Base-by-base conservation (phyloP, 2,113 vertebrate species). In the Leucopsar rothschildi region DNA sequence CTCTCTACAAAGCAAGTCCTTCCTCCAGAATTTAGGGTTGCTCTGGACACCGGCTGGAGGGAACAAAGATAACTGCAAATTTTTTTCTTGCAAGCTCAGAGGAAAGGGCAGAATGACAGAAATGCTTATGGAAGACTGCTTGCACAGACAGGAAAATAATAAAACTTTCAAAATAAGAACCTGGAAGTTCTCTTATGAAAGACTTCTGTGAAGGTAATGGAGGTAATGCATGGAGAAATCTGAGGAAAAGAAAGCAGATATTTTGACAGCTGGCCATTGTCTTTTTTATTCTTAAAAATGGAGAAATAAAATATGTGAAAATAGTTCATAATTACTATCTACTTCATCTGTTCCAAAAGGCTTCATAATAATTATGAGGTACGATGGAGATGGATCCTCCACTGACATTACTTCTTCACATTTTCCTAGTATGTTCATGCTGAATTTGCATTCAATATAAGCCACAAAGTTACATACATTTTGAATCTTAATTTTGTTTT, bases 301-400 rank as follows among this genome's bases (percentile, higher is more conserved):
- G 19, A 28, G 9, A 65, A 61, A 73, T 33, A 37, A 6, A 50
- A 35, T 39, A 56, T 3, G 6, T 28, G 70, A 39, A 57, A 71
- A 11, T 28, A 47, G 20, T 28, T 89, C 70, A 70, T 52, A 31
- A 47, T 75, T 63, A 76, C 44, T 61, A 16, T 31, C 14, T 84
- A 65, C 40, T 72, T 80, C 23, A 53, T n/a, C 47, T 70, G 19
- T 17, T 64, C 28, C 78, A 82, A 63, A 61, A 84, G 72, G 12
- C 40, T 64, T 64, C 37, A 56, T 29, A 33, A 37, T 40, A 64
- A 56, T 69, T 65, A 31, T 63, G 68, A 12, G 79, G 27, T 40
- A 47, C 0, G 0, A 50, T 5, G 5, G 17, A 83, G 21, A 52
- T 0, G 0, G 16, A n/a, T 72, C 11, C 31, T 70, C 8, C n/a